Evolutionary conservation across 1,140 invertebrate genomes (phyloP), one percentile per base, ranked within the genome.

Genomic region (Drosophila repletoides): DNA sequence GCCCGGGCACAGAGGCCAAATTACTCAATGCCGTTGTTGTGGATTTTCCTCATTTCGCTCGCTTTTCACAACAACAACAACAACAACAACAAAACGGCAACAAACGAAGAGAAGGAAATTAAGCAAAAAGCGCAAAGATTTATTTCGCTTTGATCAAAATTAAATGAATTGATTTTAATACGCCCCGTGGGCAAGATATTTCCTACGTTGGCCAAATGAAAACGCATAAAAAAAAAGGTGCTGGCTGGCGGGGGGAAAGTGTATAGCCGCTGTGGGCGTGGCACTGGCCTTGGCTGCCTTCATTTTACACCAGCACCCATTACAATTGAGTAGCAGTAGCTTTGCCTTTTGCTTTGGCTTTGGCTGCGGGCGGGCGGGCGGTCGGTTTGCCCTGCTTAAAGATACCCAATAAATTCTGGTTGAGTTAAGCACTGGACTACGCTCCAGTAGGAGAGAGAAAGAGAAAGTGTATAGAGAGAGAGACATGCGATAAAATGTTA

Each of bases 101-200:
- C 53, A 43, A 60, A 49, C 33, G 52, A 66, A 68, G 59, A 59
- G 64, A 66, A 86, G 80, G 80, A 86, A 86, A 86, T 86, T 86
- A 86, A 86, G 80, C 80, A 86, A 86, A 86, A 86, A 86, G 80
- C 80, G 80, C 80, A 86, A 86, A 86, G 80, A 86, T 86, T 86
- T 86, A 86, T 86, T 86, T 86, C 80, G 72, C 80, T 86, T 86
- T 86, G 80, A 86, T 86, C 80, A 86, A 86, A 86, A 86, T 86
- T 86, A 86, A 86, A 86, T 86, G 80, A 86, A 86, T 86, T 86
- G 80, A 86, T 86, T 86, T 86, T 86, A 86, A 86, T 86, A 86
- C 80, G 80, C 80, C 80, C 80, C 80, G 75, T 86, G 80, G 80
- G 80, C 80, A 86, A 86, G 80, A 86, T 86, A 86, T 86, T 86